Base-by-base conservation (phyloP, 2,888 invertebrate genomes). In the Polyommatus icarus region DNA sequence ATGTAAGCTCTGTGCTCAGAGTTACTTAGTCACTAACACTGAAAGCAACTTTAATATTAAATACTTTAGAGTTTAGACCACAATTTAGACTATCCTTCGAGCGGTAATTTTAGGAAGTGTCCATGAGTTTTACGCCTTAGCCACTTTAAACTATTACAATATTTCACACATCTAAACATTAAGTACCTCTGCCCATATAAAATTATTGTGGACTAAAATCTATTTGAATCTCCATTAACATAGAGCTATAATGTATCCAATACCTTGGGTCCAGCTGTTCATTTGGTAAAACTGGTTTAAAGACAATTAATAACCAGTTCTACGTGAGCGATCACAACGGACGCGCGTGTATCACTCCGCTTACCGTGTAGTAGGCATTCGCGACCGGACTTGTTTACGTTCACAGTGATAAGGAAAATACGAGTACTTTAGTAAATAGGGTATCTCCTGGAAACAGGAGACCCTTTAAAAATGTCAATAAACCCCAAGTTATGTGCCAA, bases 1-100 rank as follows among this genome's bases (percentile, higher is more conserved):
- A 67, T 67, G 18, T 67, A 67, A 32, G 67, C 32, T 67, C 29
- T 67, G 67, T 67, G 24, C 24, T 61, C 12, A 61, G 15, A 29
- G 29, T 67, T 67, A 29, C 61, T 61, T 29, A 29, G 61, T 67
- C 3, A 59, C 8, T 59, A 67, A 29, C 15, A 67, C 67, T 67
- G 4, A 67, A 67, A 67, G 67, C 67, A 67, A 67, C 61, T 67
- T 67, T 67, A 67, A 67, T 67, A 67, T 67, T 67, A 67, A 67
- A 15, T 15, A 61, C 12, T 61, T 24, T 18, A 67, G 54, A 18
- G 18, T 54, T 5, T 67, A 32, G 4, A 67, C 67, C 32, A 61
- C 10, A 18, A 5, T 54, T 5, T 67, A 32, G 4, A 67, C 67
- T 67, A 61, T 20, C 0, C 18, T 29, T 61, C 67, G 3, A 18